A percentile compares a stretch with the other conserved stretches of the same genome.
Evolutionary conservation across 2,888 invertebrate species (phyloP).

Genomic region (Eutolmus rufibarbis): DNA sequence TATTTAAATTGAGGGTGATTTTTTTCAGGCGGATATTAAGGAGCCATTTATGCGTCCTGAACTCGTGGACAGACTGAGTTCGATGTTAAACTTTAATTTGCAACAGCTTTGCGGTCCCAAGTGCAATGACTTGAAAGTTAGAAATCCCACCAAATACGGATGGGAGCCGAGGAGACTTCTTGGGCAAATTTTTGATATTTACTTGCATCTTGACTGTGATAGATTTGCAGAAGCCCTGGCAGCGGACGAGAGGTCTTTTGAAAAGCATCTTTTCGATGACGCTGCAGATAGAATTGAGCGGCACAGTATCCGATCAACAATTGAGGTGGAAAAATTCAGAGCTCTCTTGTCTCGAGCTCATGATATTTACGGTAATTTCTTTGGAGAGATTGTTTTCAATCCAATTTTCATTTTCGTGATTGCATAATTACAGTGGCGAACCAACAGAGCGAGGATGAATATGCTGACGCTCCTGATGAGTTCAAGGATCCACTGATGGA

Average conservation of each 20-base stretch:
- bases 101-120: conserved; percentile 96
- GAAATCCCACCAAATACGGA: conserved; percentile 92
- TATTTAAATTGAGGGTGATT: neutral
- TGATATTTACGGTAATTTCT: conserved; percentile 69
- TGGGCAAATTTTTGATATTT: conserved; percentile 93
- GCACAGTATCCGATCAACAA: conserved; percentile 81
- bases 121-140: conserved; percentile 92
- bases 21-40: conserved; percentile 75
- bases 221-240: conserved; percentile 91
- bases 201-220: conserved; percentile 93
- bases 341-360: conserved; percentile 79
- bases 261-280: conserved; percentile 89
- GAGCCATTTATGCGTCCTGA: conserved; percentile 94
- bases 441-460: conserved; percentile 88
- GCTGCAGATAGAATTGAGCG: conserved; percentile 84
- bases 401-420: neutral
- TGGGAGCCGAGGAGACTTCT: conserved; percentile 95
- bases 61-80: conserved; percentile 91
- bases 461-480: conserved; percentile 95
- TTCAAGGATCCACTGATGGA: conserved; percentile 98
- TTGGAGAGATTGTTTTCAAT: neutral
- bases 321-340: conserved; percentile 86
- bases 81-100: conserved; percentile 98
- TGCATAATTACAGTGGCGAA: conserved; percentile 69
- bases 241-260: conserved; percentile 96